Evolutionary conservation across 2,797 vertebrate species (phyloP).

Genomic region (Macroramphosus scolopax): DNA sequence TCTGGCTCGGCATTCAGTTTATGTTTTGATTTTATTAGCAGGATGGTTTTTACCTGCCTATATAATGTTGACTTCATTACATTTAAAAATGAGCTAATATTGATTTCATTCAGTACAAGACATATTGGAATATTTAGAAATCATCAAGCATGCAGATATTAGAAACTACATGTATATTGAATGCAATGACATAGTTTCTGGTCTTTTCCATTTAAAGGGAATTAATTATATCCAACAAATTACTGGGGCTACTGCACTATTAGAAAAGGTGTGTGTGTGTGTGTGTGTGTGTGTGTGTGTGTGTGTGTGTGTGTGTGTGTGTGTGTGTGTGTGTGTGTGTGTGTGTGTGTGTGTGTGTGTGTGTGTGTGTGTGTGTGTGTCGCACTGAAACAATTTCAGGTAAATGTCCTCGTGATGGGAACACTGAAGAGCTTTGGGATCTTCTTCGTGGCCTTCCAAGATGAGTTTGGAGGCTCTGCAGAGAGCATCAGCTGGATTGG

Average conservation of each 20-base stretch:
- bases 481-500: conserved; percentile 93
- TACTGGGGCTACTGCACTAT: too few species aligned
- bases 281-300: too few species aligned
- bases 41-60: neutral
- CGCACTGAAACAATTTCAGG: conserved; percentile 80
- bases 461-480: conserved; percentile 87
- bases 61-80: neutral
- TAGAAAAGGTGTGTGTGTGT: too few species aligned
- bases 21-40: neutral
- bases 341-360: neutral
- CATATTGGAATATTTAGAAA: too few species aligned
- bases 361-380: conserved; percentile 8
- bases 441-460: conserved; percentile 92
- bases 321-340: too few species aligned
- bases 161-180: neutral
- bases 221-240: too few species aligned
- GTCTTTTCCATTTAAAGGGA: too few species aligned
- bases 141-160: too few species aligned
- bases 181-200: too few species aligned
- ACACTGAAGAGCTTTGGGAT: conserved; percentile 90
- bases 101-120: neutral
- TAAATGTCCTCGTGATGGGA: conserved; percentile 91
- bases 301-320: too few species aligned
- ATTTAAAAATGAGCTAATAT: neutral
- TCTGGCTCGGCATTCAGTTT: neutral